Evolutionary conservation across 2,888 invertebrate species (phyloP), one percentile per base, ranked within the genome.

Genomic region (Sericinus montela): DNA sequence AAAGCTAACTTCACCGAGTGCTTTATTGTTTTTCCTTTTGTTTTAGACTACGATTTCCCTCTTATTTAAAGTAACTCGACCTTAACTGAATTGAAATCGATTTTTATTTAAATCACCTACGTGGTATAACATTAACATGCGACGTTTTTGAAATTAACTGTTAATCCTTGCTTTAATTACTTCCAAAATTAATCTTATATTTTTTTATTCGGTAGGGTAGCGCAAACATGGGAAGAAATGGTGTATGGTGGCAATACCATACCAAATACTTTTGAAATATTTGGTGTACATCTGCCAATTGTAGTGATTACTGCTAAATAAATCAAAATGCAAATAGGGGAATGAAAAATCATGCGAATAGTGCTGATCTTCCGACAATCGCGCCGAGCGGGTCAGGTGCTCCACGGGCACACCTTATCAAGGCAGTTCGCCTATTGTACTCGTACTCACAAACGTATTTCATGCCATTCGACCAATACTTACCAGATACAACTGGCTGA

Each of bases 271-370:
- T n/a, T n/a, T n/a, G n/a, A n/a, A n/a, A 29, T n/a, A 9, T 4
- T 3, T 1, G 29, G 4, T n/a, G n/a, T 19, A 19, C 5, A 5
- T 19, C 2, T 3, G 2, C 2, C 19, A 3, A 19, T 19, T 3
- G 3, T 19, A 5, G 3, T 19, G 19, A 5, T 5, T 19, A 5
- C 19, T 1, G 32, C 0, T 32, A 32, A 25, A 8, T 65, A 59
- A 62, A 66, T 75, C 60, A 60, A 60, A 10, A 11, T 11, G 11
- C 57, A 53, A 59, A 54, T 58, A 64, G n/a, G n/a, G n/a, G n/a
- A 63, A 65, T 67, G 69, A 64, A 60, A 69, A 72, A 80, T 82
- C 80, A 83, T 82, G 80, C 80, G 81, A 81, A 83, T 72, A 70
- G 77, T 65, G 63, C 67, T 58, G 79, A 82, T 82, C 72, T 63